phyloP scores from a whole-genome alignment of 2,888 invertebrate species.

The Tipula confusa region DNA sequence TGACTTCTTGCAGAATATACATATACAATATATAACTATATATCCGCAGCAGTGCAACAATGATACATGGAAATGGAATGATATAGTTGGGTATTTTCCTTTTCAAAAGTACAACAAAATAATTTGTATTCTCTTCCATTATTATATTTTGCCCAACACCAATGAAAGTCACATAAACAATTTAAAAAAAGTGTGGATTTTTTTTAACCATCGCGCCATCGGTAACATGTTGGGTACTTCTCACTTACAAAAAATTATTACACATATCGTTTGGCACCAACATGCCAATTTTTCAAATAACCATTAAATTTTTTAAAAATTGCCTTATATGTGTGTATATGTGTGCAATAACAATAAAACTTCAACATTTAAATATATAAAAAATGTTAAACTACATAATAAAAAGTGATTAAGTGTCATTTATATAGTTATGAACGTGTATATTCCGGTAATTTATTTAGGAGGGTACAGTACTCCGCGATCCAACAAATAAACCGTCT shows the following conservation, averaged over 20 bases:
- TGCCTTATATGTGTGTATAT: too few relatives aligned
- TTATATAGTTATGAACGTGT: background rate
- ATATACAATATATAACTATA: background rate
- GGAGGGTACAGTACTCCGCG: background rate
- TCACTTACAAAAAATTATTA: background rate
- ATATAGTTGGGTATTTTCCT: background rate
- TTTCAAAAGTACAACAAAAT: background rate
- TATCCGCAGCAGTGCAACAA: background rate
- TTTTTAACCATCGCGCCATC: background rate
- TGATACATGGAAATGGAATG: background rate
- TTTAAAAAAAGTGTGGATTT: background rate
- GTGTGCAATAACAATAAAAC: background rate
- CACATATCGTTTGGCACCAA: background rate
- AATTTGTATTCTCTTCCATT: too few relatives aligned
- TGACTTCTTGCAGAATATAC: background rate
- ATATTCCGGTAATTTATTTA: background rate
- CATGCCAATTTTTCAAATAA: background rate
- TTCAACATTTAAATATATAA: background rate
- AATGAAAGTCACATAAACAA: background rate
- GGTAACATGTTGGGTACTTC: background rate
- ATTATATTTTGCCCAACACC: too few relatives aligned
- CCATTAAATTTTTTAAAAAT: background rate
- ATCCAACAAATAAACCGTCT: background rate
- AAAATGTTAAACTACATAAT: background rate
- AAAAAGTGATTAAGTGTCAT: background rate